Evolutionary conservation across 53 echinoderm and acorn worm genomes (phyloP), one percentile per base, ranked within the genome.

Genomic region (Temnopleurus reevesii): DNA sequence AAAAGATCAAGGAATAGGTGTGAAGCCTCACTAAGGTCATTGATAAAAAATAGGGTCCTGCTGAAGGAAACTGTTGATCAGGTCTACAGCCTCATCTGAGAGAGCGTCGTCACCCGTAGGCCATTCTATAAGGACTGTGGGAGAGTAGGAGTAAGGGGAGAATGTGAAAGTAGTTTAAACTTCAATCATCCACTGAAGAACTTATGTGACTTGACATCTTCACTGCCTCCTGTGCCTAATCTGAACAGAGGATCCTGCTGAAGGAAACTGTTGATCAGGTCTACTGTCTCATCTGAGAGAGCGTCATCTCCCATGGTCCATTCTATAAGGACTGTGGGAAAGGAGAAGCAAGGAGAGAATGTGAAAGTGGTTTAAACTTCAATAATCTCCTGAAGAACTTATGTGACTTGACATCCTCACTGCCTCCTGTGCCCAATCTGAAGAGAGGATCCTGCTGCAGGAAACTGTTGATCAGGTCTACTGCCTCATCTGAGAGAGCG

Each of bases 281-380:
- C 93, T 30, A 91, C 82, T n/a, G 95, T 94, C 23, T 96, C 99
- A 4, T 94, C 96, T 36, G 93, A 86, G 33, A 95, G 89, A 45
- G 94, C 92, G 28, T 99, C 96, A 23, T 99, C 99, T 18, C 95
- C 98, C 15, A 96, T 96, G 2, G 99, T 96, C 99, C 99, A 99
- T 45, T 94, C 96, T 1, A 98, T 95, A 26, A 92, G 90, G 79
- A 92, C 98, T 97, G 83, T 17, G 41, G 59, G 35, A n/a, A n/a
- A n/a, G n/a, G n/a, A n/a, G n/a, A n/a, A n/a, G n/a, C n/a, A n/a
- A n/a, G n/a, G n/a, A n/a, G n/a, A n/a, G n/a, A n/a, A n/a, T n/a
- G n/a, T n/a, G n/a, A n/a, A n/a, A n/a, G n/a, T n/a, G n/a, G n/a
- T n/a, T n/a, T n/a, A n/a, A n/a, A n/a, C n/a, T n/a, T n/a, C n/a